phyloP scores from a whole-genome alignment of 2,888 invertebrate genomes.

The Nysson spinosus region DNA sequence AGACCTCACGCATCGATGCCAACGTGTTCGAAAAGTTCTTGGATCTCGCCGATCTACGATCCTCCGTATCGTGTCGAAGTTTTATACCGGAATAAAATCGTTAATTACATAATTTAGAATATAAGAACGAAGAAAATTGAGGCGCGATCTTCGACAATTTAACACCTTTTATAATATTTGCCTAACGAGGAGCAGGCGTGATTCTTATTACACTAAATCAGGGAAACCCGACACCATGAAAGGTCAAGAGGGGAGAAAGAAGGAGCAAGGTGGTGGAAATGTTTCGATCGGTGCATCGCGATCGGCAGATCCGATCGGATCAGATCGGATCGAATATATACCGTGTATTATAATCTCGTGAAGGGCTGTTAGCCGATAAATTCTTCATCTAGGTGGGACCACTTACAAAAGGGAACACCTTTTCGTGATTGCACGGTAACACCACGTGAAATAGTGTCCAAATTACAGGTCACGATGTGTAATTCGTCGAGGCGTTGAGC shows the following conservation, averaged over 20 bases:
- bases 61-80: too few relatives aligned
- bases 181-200: constrained; percentile 44
- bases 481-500: constrained; percentile 66
- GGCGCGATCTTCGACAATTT: constrained; percentile 32
- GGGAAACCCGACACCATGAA: constrained; percentile 37
- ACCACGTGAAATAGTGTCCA: constrained; percentile 72
- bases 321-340: constrained; percentile 47
- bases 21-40: not conserved
- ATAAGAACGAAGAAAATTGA: not conserved
- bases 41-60: not conserved
- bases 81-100: too few relatives aligned
- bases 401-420: constrained; percentile 69
- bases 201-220: constrained; percentile 34
- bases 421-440: constrained; percentile 73
- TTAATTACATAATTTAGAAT: too few relatives aligned
- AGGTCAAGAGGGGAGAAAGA: constrained; percentile 30
- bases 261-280: constrained; percentile 5
- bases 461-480: constrained; percentile 70
- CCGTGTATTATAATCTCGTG: constrained; percentile 60
- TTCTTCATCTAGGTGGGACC: constrained; percentile 73
- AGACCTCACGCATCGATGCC: constrained; percentile 26
- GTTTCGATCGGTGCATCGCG: constrained; percentile 38
- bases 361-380: constrained; percentile 67
- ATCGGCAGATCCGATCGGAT: constrained; percentile 40
- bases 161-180: constrained; percentile 29